Base-by-base conservation (phyloP, 2,113 vertebrate species). In the Corvus moneduloides region DNA sequence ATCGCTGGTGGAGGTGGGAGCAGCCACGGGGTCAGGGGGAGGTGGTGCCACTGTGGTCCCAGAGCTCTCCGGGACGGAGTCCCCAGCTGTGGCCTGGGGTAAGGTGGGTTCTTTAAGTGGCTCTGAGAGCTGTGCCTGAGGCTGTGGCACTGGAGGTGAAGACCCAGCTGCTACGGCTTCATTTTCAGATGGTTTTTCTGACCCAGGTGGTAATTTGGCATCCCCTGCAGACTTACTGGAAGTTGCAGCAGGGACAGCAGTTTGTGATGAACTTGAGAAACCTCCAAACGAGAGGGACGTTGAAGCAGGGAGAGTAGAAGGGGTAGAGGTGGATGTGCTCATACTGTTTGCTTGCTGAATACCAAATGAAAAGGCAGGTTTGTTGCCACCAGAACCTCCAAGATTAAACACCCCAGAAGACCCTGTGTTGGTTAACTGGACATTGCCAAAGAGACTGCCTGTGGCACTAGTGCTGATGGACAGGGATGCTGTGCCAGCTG, bases 361-460 rank as follows among this genome's bases (percentile, higher is more conserved):
- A 30, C 97, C 97, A 61, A 98, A 96, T 5, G 98, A 95, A 90
- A 98, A 98, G 6, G 94, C 41, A 6, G 95, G 48, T 84, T 98
- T 99, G 85, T 35, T 49, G 46, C 94, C 32, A 39, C 76, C 39
- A 8, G 96, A 87, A 9, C 93, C 79, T 28, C 98, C 98, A 7
- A 98, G 98, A 58, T 94, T 97, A 58, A 99, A 96, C 4, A 97
- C 54, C 19, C 98, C 98, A 1, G 98, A 75, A 16, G 98, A 37
- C 3, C 91, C 96, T 0, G 96, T 10, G 43, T 0, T 87, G 76
- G 95, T 59, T 41, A 93, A 55, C 16, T 97, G 96, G 41, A 97
- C 43, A 2, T 11, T 94, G 84, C 97, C 90, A 46, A 98, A 98
- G 51, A 97, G 27, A 11, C 78, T 76, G 1, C 77, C 18, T 0